A percentile compares a stretch with the other conserved stretches of the same genome.
Evolutionary conservation across 1,140 invertebrate species (phyloP).

Genomic region (Lethocerus indicus): DNA sequence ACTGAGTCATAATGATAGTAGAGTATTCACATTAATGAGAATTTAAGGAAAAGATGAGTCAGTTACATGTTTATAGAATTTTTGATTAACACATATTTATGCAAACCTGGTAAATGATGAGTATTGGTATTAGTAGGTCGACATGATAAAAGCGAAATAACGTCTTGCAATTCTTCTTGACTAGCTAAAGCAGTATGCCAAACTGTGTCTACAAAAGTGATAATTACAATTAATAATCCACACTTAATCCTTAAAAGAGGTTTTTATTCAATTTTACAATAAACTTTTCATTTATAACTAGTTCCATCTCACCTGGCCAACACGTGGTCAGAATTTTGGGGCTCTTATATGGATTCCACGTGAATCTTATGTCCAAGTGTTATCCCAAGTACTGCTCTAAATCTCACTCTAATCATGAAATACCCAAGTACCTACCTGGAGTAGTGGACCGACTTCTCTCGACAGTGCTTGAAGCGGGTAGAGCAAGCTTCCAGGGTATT

Average conservation of each 20-base stretch:
- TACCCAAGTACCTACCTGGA: constrained; percentile 25
- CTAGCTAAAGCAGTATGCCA: constrained; percentile 35
- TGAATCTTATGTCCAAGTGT: too few species aligned
- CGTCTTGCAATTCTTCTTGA: constrained; percentile 45
- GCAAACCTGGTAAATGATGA: constrained; percentile 23
- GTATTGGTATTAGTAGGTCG: constrained; percentile 24
- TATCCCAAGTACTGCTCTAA: too few species aligned
- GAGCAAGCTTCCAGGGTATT: constrained; percentile 39
- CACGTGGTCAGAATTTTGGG: too few species aligned
- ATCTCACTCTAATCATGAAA: not conserved
- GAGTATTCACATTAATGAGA: too few species aligned
- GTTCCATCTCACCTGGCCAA: too few species aligned
- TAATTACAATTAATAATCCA: constrained; percentile 12
- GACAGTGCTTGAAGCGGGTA: constrained; percentile 25
- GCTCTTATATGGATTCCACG: too few species aligned
- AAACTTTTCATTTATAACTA: too few species aligned
- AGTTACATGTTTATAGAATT: too few species aligned
- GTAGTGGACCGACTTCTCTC: constrained; percentile 41
- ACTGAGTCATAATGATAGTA: too few species aligned
- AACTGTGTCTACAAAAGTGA: constrained; percentile 27
- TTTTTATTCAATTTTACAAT: too few species aligned
- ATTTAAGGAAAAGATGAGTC: too few species aligned
- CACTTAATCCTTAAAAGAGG: too few species aligned
- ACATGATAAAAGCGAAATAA: constrained; percentile 42
- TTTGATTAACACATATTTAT: constrained; percentile 18